A percentile compares a stretch with the other conserved stretches of the same genome.
Evolutionary conservation across 2,888 invertebrate species (phyloP).

Genomic region (Notodonta ziczac): DNA sequence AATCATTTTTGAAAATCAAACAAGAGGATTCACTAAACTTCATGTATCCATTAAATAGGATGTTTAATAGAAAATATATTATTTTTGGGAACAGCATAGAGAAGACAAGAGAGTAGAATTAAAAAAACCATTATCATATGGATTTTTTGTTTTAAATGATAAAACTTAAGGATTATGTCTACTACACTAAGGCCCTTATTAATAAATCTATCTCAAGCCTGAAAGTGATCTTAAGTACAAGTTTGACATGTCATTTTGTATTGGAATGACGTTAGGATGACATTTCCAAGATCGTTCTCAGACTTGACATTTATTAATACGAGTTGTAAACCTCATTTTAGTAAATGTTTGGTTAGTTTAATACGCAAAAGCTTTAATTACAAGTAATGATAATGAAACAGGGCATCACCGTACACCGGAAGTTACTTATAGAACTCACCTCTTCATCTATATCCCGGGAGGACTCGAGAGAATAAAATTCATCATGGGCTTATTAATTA

Average conservation of each 20-base stretch:
- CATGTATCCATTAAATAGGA: conserved; percentile 45
- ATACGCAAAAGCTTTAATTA: conserved; percentile 47
- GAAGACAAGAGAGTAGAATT: conserved; percentile 12
- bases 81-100: conserved; percentile 17
- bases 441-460: conserved; percentile 59
- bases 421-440: conserved; percentile 74
- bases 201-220: no score
- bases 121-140: conserved; percentile 27
- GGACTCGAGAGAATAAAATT: conserved; percentile 44
- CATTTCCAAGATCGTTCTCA: no score
- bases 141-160: conserved; percentile 10
- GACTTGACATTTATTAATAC: neutral
- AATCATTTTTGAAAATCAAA: conserved; percentile 34
- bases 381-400: conserved; percentile 40
- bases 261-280: no score
- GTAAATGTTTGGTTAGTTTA: conserved; percentile 44
- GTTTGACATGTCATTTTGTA: no score
- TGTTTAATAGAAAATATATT: conserved; percentile 27
- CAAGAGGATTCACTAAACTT: conserved; percentile 11
- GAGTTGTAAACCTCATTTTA: neutral
- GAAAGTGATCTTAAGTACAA: no score
- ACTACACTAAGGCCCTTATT: neutral
- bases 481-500: conserved; percentile 26
- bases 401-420: conserved; percentile 26
- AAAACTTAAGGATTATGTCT: neutral